A percentile compares a stretch with the other conserved stretches of the same genome.
These are phyloP conservation scores for Rhadina sibilatrix DNA, from an alignment of 2,113 vertebrate genomes.

Conservation along the genomic window DNA sequence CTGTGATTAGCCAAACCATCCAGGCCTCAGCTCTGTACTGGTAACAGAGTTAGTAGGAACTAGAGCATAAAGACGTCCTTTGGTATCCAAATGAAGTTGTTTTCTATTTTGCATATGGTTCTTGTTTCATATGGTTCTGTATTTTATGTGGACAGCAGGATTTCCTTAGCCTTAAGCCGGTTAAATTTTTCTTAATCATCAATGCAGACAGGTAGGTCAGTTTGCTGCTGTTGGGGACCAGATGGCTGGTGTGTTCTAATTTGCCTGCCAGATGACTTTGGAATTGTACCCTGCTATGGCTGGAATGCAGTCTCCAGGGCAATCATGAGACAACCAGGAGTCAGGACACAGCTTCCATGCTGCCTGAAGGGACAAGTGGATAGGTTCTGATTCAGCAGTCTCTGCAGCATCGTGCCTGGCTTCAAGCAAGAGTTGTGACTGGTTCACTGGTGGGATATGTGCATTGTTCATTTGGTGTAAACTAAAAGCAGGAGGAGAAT, in stretches of 20 bases:
- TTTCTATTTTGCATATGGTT: not conserved
- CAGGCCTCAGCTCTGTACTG: not conserved
- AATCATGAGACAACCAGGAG: not conserved
- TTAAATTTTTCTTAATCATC: not conserved
- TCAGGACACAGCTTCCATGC: not conserved
- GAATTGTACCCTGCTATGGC: not conserved
- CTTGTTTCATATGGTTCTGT: not conserved
- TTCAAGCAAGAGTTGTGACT: not conserved
- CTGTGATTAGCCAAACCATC: not conserved
- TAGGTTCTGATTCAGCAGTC: not conserved
- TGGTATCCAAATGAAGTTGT: not conserved
- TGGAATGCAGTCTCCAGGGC: not conserved
- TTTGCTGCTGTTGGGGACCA: conserved; percentile 4
- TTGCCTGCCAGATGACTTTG: conserved; percentile 12
- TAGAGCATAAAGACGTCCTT: not conserved
- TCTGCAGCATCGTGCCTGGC: not conserved
- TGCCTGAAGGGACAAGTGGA: not conserved
- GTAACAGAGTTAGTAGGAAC: not conserved
- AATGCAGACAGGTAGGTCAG: not conserved
- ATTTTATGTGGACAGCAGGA: not conserved
- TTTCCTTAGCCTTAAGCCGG: conserved; percentile 27
- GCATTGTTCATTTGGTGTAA: not conserved
- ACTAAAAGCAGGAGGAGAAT: not conserved
- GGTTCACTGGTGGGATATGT: not conserved
- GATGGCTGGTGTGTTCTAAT: conserved; percentile 8